Percentiles rank a stretch among this genome's conserved stretches.
Conservation (phyloP, 2,113 vertebrate genomes). For the Pao palembangensis region DNA sequence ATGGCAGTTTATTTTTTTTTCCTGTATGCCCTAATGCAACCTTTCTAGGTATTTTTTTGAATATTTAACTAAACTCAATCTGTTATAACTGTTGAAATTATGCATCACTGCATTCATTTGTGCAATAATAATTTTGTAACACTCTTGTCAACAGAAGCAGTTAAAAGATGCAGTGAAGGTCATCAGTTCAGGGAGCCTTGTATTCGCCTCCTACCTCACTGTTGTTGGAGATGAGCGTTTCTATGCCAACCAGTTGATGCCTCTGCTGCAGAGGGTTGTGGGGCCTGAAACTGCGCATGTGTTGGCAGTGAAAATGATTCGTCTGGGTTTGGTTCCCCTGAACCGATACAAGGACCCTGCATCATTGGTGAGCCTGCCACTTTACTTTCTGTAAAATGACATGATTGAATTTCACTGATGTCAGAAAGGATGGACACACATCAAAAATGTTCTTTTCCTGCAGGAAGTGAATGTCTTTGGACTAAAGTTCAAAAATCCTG, state of each 20-base stretch:
- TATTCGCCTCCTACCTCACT: constrained; percentile 82
- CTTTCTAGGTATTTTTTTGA: no score
- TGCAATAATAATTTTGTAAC: background rate
- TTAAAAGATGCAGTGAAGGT: constrained; percentile 68
- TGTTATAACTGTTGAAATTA: background rate
- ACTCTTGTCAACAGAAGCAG: constrained; percentile 61
- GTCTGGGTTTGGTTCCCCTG: constrained; percentile 78
- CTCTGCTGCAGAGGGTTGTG: constrained; percentile 77
- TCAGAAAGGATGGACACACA: no score
- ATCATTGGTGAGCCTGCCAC: constrained; percentile 73
- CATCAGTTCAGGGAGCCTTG: constrained; percentile 75
- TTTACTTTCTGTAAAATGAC: no score
- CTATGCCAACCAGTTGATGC: constrained; percentile 84
- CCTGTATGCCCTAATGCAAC: no score
- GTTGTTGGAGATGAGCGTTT: constrained; percentile 82
- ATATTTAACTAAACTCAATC: no score
- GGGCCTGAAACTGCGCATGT: constrained; percentile 82
- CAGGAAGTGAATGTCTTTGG: constrained; percentile 86
- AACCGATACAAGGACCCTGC: constrained; percentile 74
- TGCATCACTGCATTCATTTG: background rate
- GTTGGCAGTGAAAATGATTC: constrained; percentile 73
- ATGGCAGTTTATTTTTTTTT: no score
- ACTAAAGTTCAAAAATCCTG: constrained; percentile 83
- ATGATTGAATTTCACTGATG: no score
- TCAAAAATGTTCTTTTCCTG: background rate